phyloP scores from a whole-genome alignment of 2,797 vertebrate genomes.

The Coluber constrictor region DNA sequence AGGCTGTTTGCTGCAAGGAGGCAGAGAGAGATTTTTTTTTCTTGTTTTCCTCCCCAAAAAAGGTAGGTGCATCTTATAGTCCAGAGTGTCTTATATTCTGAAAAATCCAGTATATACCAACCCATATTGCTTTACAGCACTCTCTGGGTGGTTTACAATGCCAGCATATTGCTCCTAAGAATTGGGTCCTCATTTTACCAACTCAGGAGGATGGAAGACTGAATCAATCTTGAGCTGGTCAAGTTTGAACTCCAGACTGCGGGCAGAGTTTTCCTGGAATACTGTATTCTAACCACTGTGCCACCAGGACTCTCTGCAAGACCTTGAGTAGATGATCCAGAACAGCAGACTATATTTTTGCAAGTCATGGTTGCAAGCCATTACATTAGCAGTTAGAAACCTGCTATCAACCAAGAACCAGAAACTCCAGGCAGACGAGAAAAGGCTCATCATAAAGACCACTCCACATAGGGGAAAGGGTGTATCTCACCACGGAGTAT shows the following conservation, averaged over 20 bases:
- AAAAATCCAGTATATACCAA: background rate
- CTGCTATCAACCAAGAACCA: background rate
- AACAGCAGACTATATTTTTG: background rate
- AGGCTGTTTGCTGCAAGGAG: too few species aligned
- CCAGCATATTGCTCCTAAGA: background rate
- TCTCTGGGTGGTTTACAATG: background rate
- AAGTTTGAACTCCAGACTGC: background rate
- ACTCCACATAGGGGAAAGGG: too few species aligned
- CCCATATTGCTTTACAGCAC: background rate
- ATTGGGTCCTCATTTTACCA: background rate
- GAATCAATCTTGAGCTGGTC: background rate
- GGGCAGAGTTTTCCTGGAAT: background rate
- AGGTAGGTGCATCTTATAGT: too few species aligned
- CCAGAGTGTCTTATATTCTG: too few species aligned
- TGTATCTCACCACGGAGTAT: too few species aligned
- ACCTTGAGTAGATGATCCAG: background rate
- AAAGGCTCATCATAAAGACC: background rate
- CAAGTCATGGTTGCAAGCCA: background rate
- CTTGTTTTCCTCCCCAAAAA: too few species aligned
- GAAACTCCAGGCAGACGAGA: too few species aligned
- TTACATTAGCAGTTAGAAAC: background rate
- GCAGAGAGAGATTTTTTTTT: too few species aligned
- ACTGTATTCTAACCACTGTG: background rate
- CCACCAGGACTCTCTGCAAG: background rate
- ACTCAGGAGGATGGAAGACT: background rate